Base-by-base conservation (phyloP, 2,888 invertebrate genomes). In the Adineta ricciae region DNA sequence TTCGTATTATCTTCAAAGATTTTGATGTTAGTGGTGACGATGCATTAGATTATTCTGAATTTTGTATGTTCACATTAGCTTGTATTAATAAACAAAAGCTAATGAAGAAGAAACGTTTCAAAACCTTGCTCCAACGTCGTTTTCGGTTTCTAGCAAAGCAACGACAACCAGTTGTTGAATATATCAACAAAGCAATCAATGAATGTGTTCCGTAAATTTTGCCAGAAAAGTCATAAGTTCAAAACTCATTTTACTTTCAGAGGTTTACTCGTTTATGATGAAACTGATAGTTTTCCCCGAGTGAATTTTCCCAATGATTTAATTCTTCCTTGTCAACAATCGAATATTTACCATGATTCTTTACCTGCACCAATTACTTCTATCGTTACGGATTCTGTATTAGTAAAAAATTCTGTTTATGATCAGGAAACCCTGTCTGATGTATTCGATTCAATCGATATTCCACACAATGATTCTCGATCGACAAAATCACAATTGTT, bases 31-130 rank as follows among this genome's bases (percentile, higher is more conserved):
- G 73, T 73, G 73, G 73, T 5, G 73, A 73, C 24, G 73, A 88
- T 88, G 87, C 87, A 84, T 78, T 88, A 56, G 88, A 88, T 56
- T 87, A 87, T 84, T 86, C 86, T 46, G 88, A 88, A 73, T 88
- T 88, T 84, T 84, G 87, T 5, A 86, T 88, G 87, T 88, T 88
- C 84, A 87, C 88, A 72, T 86, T 88, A 87, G 88, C 88, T 1
- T 87, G 87, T 73, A 87, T 88, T 41, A 87, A 88, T 84, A 87
- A 86, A 72, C 87, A 88, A 72, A 85, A 84, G 7, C 87, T 87
- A 83, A 50, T 86, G 50, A 85, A 86, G 32, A 73, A 86, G 78
- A 52, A 86, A 82, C 73, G 73, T 38, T 41, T 73, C 9, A 41
- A 73, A 73, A 41, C 1, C 21, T 41, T 73, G 38, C 24, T 73